Percentiles rank a stretch among this genome's conserved stretches.
phyloP scores from a whole-genome alignment of 2,113 vertebrate genomes.

The Pheucticus melanocephalus region DNA sequence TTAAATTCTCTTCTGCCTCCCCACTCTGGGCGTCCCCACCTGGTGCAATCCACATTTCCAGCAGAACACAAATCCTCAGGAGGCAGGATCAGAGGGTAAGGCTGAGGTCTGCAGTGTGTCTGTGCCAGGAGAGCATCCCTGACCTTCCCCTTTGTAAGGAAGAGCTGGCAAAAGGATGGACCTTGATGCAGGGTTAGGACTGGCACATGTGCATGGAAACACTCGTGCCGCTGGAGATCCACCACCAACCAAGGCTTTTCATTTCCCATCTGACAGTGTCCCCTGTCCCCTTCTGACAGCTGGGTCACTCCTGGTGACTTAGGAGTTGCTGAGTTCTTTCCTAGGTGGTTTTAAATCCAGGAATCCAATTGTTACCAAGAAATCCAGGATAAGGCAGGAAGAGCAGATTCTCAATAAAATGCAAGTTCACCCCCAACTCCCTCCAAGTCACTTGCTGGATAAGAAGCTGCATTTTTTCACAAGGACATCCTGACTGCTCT shows the following conservation, averaged over 20 bases:
- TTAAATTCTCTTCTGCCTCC: background rate
- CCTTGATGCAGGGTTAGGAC: background rate
- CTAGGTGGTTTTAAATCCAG: background rate
- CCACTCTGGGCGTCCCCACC: background rate
- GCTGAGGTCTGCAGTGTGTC: background rate
- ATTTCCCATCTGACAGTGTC: background rate
- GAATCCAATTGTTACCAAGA: background rate
- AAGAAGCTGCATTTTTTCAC: background rate
- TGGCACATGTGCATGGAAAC: background rate
- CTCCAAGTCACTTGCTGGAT: background rate
- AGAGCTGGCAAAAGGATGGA: background rate
- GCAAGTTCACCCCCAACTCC: background rate
- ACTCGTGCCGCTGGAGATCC: background rate
- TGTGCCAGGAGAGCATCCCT: background rate
- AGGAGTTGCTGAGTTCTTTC: background rate
- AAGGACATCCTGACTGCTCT: background rate
- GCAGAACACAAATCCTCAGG: background rate
- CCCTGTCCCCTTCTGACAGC: background rate
- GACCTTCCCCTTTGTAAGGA: background rate
- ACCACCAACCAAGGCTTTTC: background rate
- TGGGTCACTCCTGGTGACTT: background rate
- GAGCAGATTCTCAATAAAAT: background rate
- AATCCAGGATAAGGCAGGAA: background rate
- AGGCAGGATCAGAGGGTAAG: background rate
- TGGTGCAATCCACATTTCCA: background rate